Evolutionary conservation across 2,888 invertebrate species (phyloP), one percentile per base, ranked within the genome.

Genomic region (Vesta saturnalis): DNA sequence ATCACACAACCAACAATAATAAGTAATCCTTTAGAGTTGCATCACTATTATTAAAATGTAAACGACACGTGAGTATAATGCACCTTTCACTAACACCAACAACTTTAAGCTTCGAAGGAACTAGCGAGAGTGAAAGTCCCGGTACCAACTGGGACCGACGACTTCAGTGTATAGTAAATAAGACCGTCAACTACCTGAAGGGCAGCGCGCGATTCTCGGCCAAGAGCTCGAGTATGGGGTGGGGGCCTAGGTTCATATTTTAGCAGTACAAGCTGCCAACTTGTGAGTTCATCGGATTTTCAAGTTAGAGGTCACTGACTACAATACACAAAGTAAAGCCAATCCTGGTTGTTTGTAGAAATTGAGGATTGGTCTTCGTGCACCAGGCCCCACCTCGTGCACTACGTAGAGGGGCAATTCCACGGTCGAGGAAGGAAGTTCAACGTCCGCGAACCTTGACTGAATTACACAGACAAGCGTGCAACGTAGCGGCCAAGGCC

Each of bases 261-360:
- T 80, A 85, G 81, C 84, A 83, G 83, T 85, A 85, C 85, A 85
- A 84, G 85, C 84, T 85, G 85, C 85, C 86, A 85, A 84, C 81
- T 85, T 84, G 84, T 85, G 90, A 88, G 89, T 90, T 90, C 90
- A 89, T 89, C 89, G 90, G 88, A 90, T 90, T 87, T 91, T 89
- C 89, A 90, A 91, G 90, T 89, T 90, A 90, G 91, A 92, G 92
- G 92, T 92, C 91, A 92, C 91, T 91, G 91, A 91, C 91, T 91
- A 91, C 87, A 86, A 84, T 88, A 87, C 87, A 80, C 87, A 80
- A 81, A 80, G 79, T 80, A 82, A 84, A 84, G 85, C 87, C 85
- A 82, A 82, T 82, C 82, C 82, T 81, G 83, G 80, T 83, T 82
- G 75, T 82, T 82, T 82, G 83, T 82, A 82, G 82, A 79, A 80